These are phyloP conservation scores for Cryptotermes secundus DNA, from an alignment of 1,140 invertebrate species.

Conservation along the genomic window DNA sequence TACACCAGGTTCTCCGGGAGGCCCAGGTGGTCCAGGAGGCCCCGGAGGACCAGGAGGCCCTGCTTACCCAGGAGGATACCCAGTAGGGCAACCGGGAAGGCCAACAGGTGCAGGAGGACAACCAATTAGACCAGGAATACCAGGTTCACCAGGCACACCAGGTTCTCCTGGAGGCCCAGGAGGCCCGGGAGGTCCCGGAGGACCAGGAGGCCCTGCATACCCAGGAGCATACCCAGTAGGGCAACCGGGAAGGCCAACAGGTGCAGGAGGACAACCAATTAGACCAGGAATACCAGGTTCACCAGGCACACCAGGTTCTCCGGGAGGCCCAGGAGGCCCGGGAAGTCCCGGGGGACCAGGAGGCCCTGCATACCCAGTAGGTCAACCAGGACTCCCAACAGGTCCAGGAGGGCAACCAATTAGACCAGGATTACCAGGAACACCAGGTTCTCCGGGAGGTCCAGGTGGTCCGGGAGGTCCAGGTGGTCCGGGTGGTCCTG, in stretches of 20 bases:
- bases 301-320: constrained; percentile 35
- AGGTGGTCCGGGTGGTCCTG: constrained; percentile 24
- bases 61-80: not conserved
- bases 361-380: too few species aligned
- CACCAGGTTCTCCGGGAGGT: not conserved
- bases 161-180: constrained; percentile 34
- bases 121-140: constrained; percentile 44
- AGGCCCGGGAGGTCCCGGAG: constrained; percentile 35
- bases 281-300: constrained; percentile 35
- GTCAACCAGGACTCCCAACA: not conserved
- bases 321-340: constrained; percentile 32
- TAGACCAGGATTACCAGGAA: not conserved
- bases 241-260: not conserved
- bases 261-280: constrained; percentile 34
- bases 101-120: constrained; percentile 29
- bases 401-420: constrained; percentile 31
- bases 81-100: not conserved
- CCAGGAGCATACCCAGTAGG: constrained; percentile 30
- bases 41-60: constrained; percentile 39
- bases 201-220: constrained; percentile 33
- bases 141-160: constrained; percentile 31
- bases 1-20: constrained; percentile 28
- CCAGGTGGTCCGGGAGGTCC: not conserved
- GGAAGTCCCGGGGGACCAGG: constrained; percentile 20
- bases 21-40: constrained; percentile 31